Evolutionary conservation across 64 coral and sea anemone species (phyloP).

Genomic region (Stichodactyla mertensii): DNA sequence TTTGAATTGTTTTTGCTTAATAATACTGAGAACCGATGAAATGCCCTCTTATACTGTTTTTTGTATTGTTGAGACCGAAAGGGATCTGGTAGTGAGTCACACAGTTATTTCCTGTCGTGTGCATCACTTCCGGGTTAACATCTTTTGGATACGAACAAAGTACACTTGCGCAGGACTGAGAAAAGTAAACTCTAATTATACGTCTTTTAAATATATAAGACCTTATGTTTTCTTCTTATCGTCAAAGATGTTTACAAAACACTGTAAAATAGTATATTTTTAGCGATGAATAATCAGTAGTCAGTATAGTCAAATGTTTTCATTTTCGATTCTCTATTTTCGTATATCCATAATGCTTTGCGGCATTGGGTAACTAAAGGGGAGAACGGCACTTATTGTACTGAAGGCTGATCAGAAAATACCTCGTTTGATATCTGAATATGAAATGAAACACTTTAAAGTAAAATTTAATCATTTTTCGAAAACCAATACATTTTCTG

Average conservation of each 20-base stretch:
- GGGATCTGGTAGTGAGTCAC: not conserved
- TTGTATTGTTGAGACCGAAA: not conserved
- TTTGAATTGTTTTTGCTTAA: not conserved
- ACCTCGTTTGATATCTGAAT: too few relatives aligned
- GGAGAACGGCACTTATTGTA: too few relatives aligned
- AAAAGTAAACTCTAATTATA: not conserved
- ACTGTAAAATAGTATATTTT: slow-evolving; percentile 14
- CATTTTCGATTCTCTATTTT: not conserved
- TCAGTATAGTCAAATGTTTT: not conserved
- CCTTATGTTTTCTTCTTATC: not conserved
- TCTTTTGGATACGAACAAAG: not conserved
- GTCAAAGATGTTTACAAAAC: slow-evolving; percentile 10
- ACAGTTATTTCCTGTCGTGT: not conserved
- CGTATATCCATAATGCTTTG: too few relatives aligned
- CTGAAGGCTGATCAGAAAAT: too few relatives aligned
- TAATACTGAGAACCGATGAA: not conserved
- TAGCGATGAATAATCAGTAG: not conserved
- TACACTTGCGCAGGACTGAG: not conserved
- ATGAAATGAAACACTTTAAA: too few relatives aligned
- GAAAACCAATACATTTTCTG: too few relatives aligned
- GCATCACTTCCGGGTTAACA: not conserved
- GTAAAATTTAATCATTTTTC: too few relatives aligned
- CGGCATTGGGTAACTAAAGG: too few relatives aligned
- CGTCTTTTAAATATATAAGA: not conserved
- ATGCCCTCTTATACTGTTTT: not conserved